phyloP scores from a whole-genome alignment of 2,113 vertebrate genomes.

The Anoplopoma fimbria region DNA sequence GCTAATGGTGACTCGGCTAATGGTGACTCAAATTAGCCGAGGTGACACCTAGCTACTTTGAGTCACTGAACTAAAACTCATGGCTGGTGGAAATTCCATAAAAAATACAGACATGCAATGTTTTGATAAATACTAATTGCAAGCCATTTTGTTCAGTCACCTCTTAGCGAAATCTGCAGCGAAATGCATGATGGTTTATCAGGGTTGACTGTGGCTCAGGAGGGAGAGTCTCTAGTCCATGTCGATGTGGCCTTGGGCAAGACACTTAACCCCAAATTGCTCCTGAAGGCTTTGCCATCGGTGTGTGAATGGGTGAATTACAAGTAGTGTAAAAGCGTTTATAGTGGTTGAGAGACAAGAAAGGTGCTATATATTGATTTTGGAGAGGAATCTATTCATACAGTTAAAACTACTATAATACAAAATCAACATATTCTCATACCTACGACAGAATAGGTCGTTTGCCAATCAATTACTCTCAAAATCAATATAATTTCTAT shows the following conservation, averaged over 20 bases:
- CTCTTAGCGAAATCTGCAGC: neutral
- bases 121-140: neutral
- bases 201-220: no score
- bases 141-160: neutral
- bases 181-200: no score
- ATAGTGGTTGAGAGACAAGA: no score
- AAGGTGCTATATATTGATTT: neutral
- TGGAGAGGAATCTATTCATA: neutral
- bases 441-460: neutral
- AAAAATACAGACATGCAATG: neutral
- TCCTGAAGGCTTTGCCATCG: no score
- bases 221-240: no score
- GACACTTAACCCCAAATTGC: no score
- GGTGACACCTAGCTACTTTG: no score
- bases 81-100: neutral
- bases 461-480: neutral
- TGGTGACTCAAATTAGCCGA: no score
- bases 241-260: no score
- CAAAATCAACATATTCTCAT: neutral
- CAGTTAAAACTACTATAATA: neutral
- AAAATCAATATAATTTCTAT: neutral
- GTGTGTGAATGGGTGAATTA: no score
- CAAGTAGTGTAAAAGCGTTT: no score
- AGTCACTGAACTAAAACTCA: neutral
- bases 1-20: no score